Conservation (phyloP, 2,888 invertebrate species). For the Hemicrepidius hirtus region DNA sequence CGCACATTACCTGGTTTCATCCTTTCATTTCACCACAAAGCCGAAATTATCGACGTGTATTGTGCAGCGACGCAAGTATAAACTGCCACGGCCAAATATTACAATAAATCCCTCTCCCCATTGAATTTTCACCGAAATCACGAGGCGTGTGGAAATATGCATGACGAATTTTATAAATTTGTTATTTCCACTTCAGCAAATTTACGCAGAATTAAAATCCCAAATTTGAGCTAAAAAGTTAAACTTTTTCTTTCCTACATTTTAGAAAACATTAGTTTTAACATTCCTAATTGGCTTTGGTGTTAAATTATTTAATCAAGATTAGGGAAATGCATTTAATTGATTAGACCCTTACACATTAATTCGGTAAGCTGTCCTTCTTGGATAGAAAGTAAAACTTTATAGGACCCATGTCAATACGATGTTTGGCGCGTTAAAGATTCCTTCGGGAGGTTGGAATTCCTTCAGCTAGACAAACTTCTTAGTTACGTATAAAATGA, state of each 20-base stretch:
- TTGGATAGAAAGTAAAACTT: too few relatives aligned
- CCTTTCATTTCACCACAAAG: slow-evolving; percentile 31
- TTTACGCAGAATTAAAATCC: not conserved
- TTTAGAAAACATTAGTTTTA: too few relatives aligned
- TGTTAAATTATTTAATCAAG: too few relatives aligned
- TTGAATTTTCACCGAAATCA: slow-evolving; percentile 38
- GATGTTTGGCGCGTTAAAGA: too few relatives aligned
- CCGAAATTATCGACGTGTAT: slow-evolving; percentile 36
- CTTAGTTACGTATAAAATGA: too few relatives aligned
- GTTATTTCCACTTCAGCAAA: slow-evolving; percentile 9
- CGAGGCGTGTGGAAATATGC: slow-evolving; percentile 34
- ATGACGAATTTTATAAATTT: slow-evolving; percentile 40
- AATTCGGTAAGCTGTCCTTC: too few relatives aligned
- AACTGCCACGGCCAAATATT: slow-evolving; percentile 39
- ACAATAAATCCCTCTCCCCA: slow-evolving; percentile 35
- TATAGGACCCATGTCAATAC: too few relatives aligned
- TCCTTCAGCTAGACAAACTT: too few relatives aligned
- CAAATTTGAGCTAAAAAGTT: not conserved
- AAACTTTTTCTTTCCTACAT: not conserved
- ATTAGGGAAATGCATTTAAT: too few relatives aligned
- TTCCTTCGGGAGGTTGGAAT: too few relatives aligned
- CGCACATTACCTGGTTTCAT: slow-evolving; percentile 23
- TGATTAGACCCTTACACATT: too few relatives aligned
- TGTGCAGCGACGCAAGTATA: slow-evolving; percentile 39
- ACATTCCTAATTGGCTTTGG: too few relatives aligned